phyloP scores from a whole-genome alignment of 1,140 invertebrate species.

The Lutraria rhynchaena region DNA sequence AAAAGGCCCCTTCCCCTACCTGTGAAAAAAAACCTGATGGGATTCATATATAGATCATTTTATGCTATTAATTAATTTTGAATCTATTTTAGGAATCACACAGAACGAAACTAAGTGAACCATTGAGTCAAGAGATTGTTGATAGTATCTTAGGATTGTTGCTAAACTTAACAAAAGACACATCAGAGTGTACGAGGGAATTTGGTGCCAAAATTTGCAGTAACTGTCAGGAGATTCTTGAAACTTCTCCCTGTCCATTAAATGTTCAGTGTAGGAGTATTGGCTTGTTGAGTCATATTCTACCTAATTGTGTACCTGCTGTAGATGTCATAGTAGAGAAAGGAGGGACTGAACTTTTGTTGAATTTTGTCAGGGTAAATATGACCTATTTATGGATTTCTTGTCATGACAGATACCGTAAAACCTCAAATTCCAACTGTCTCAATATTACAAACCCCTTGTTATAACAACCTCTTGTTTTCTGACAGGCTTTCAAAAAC shows the following conservation, averaged over 20 bases:
- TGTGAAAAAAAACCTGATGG: too few species aligned
- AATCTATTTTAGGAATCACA: conserved; percentile 33
- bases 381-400: too few species aligned
- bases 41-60: too few species aligned
- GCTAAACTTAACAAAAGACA: conserved; percentile 30
- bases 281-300: conserved; percentile 44
- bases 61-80: too few species aligned
- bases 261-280: conserved; percentile 1
- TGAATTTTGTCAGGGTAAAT: conserved; percentile 42
- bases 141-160: conserved; percentile 36
- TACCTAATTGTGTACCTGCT: conserved; percentile 46
- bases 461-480: too few species aligned
- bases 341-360: conserved; percentile 29
- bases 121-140: conserved; percentile 28
- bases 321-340: conserved; percentile 38
- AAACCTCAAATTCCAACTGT: too few species aligned
- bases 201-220: conserved; percentile 34
- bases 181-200: conserved; percentile 18
- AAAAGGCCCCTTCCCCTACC: too few species aligned
- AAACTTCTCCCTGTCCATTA: background rate
- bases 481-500: too few species aligned
- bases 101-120: background rate
- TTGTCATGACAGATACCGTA: too few species aligned
- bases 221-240: conserved; percentile 29
- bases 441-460: too few species aligned